Evolutionary conservation across 1,140 invertebrate genomes (phyloP).

Genomic region (Maniola jurtina): DNA sequence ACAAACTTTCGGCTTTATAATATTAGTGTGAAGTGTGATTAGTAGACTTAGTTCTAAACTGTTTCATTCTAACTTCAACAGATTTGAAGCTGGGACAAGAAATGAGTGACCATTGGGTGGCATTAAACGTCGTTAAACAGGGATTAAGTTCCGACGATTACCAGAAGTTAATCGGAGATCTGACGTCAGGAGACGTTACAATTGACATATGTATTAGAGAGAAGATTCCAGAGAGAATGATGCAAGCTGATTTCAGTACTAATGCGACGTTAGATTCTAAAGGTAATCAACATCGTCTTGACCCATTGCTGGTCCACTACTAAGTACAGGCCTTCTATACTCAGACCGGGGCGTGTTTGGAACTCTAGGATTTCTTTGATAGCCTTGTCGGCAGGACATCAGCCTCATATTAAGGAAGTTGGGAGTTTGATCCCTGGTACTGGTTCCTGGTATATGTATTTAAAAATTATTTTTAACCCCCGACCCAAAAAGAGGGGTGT

Average conservation of each 20-base stretch:
- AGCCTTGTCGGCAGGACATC: too few relatives aligned
- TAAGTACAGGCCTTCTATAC: too few relatives aligned
- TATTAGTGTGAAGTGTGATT: too few relatives aligned
- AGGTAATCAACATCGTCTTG: constrained; percentile 34
- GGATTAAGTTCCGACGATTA: constrained; percentile 58
- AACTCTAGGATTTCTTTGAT: too few relatives aligned
- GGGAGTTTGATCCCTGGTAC: too few relatives aligned
- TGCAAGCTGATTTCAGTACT: constrained; percentile 64
- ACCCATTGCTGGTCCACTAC: background rate
- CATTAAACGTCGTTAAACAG: constrained; percentile 43
- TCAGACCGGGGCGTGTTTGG: too few relatives aligned
- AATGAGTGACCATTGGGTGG: constrained; percentile 67
- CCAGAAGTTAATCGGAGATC: constrained; percentile 50
- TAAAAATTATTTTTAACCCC: too few relatives aligned
- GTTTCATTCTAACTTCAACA: background rate
- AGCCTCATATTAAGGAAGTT: too few relatives aligned
- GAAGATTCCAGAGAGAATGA: constrained; percentile 50
- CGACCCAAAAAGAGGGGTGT: too few relatives aligned
- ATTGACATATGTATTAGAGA: constrained; percentile 59
- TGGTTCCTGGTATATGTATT: too few relatives aligned
- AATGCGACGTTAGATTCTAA: constrained; percentile 50
- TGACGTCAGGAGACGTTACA: constrained; percentile 47
- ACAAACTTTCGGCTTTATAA: too few relatives aligned
- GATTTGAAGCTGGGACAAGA: constrained; percentile 57
- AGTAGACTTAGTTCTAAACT: too few relatives aligned